These are phyloP conservation scores for Phymorhynchus buccinoides DNA, from an alignment of 1,140 invertebrate species.

Conservation along the genomic window DNA sequence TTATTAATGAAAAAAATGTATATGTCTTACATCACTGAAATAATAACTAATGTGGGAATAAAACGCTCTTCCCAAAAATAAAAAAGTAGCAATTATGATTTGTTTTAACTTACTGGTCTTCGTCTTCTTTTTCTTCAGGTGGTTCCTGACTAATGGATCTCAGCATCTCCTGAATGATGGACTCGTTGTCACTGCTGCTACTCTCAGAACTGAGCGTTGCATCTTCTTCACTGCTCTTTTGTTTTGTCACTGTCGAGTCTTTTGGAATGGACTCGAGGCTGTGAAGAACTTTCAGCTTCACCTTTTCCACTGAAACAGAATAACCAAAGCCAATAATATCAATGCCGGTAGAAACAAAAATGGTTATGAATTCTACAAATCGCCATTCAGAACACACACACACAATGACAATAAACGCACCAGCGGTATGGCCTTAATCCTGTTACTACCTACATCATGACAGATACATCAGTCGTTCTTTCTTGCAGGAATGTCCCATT, in stretches of 20 bases:
- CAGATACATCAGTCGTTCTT: too few species aligned
- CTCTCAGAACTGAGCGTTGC: neutral
- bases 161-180: conserved; percentile 22
- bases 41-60: neutral
- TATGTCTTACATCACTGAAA: too few species aligned
- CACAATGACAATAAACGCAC: too few species aligned
- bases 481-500: too few species aligned
- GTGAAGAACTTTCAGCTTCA: neutral
- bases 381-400: too few species aligned
- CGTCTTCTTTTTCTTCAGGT: neutral
- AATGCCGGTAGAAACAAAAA: neutral
- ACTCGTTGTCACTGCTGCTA: conserved; percentile 7
- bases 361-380: too few species aligned
- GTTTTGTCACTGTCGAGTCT: too few species aligned
- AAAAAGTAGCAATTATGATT: neutral
- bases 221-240: too few species aligned
- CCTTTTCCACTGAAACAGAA: neutral
- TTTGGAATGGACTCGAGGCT: conserved; percentile 1
- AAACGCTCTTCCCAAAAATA: neutral
- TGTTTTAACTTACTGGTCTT: neutral
- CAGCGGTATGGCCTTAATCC: too few species aligned
- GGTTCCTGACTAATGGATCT: neutral
- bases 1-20: too few species aligned
- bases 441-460: too few species aligned
- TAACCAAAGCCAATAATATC: neutral